Base-by-base conservation (phyloP, 2,888 invertebrate genomes). In the Belgica antarctica region DNA sequence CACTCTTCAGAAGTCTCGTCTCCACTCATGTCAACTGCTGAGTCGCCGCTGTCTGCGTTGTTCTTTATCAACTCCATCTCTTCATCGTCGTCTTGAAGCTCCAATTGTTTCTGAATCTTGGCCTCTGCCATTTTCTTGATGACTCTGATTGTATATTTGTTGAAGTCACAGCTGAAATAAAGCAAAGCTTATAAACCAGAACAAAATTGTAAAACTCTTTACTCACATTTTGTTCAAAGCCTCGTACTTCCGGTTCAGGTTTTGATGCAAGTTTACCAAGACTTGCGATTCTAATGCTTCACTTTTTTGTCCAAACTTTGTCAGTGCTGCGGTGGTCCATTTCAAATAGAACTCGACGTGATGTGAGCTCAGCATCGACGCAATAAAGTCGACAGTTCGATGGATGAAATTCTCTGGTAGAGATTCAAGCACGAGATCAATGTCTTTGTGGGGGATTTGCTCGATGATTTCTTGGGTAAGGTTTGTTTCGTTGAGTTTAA, bases 271-370 rank as follows among this genome's bases (percentile, higher is more conserved):
- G 0, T 87, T 83, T 66, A 92, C 78, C 8, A 96, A 78, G 0
- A 86, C 84, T 24, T 41, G 88, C 84, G 80, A 88, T 82, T 72
- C 88, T 83, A 76, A 87, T 80, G 75, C 84, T 78, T 73, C 83
- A 73, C 77, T 81, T 77, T 72, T 84, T 78, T 85, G 82, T 7
- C 88, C 88, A 76, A 89, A 87, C 34, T 80, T 78, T 0, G 85
- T 87, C 36, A 96, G 78, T 1, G 94, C 77, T 15, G 82, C 80
- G 74, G 87, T 85, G 41, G 87, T 82, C 96, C 96, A 96, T 57
- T 85, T 80, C 36, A 96, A 81, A 77, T 97, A 92, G 77, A 94
- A 96, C 76, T 97, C 93, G 47, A 98, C 77, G 76, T 97, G 96
- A 0, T 86, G 83, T 31, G 83, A 83, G 74, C 92, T 94, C 22